Evolutionary conservation across 2,797 vertebrate genomes (phyloP).

Genomic region (Acrocephalus scirpaceus): DNA sequence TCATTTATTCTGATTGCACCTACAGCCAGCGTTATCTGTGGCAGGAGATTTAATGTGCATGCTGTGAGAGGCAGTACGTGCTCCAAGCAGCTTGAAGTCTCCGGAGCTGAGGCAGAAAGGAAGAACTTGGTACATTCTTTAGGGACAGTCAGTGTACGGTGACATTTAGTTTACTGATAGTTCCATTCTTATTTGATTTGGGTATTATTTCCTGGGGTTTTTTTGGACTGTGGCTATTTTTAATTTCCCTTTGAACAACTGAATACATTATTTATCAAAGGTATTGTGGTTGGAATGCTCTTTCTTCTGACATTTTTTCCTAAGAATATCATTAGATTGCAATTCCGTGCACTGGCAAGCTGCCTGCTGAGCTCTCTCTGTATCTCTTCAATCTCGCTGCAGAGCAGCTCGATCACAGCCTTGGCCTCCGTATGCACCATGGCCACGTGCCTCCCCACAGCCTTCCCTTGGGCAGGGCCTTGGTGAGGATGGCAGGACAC

Average conservation of each 20-base stretch:
- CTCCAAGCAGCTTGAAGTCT: background rate
- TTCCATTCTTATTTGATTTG: slow-evolving; percentile 8
- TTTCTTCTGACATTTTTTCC: slow-evolving; percentile 30
- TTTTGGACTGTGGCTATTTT: background rate
- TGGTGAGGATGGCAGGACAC: fast-evolving
- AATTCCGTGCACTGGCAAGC: background rate
- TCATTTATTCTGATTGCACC: background rate
- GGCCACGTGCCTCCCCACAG: fast-evolving
- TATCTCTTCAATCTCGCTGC: background rate
- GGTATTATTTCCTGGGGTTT: background rate
- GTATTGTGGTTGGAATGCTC: background rate
- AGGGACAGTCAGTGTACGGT: background rate
- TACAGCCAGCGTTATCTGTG: background rate
- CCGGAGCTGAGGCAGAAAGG: background rate
- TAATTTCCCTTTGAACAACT: slow-evolving; percentile 23
- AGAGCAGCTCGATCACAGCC: background rate
- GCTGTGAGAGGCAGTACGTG: background rate
- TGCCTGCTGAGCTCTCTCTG: background rate
- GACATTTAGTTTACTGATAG: background rate
- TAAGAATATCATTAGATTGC: background rate
- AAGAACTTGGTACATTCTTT: background rate
- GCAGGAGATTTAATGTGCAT: background rate
- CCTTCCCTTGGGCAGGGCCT: too few relatives aligned
- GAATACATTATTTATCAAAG: slow-evolving; percentile 43
- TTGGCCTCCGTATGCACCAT: background rate